phyloP scores from a whole-genome alignment of 2,888 invertebrate species.

The Drosophila colorata region DNA sequence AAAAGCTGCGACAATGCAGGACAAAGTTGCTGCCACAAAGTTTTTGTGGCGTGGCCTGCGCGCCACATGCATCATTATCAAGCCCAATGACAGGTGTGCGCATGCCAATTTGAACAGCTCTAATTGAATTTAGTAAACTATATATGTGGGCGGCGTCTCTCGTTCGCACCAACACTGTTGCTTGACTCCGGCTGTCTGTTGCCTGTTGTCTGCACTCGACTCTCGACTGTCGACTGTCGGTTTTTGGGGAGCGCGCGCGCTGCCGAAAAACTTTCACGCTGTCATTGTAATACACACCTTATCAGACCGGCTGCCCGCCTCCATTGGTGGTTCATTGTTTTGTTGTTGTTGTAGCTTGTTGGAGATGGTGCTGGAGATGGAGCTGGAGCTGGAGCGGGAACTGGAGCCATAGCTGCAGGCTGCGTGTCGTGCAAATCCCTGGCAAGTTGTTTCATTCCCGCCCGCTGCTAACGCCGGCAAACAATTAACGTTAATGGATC shows the following conservation, averaged over 20 bases:
- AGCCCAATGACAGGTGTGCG: slow-evolving; percentile 79
- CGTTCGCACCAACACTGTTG: neutral
- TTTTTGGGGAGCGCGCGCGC: slow-evolving; percentile 20
- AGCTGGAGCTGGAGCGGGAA: slow-evolving; percentile 19
- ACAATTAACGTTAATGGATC: slow-evolving; percentile 82
- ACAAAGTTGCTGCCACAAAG: slow-evolving; percentile 66
- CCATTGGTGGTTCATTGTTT: slow-evolving; percentile 46
- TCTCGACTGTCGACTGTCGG: slow-evolving; percentile 27
- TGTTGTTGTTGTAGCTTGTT: slow-evolving; percentile 26
- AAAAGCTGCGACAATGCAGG: slow-evolving; percentile 51
- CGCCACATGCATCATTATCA: slow-evolving; percentile 80
- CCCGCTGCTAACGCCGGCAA: slow-evolving; percentile 66
- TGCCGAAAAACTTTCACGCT: slow-evolving; percentile 73
- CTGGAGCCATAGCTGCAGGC: slow-evolving; percentile 48
- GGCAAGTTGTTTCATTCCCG: slow-evolving; percentile 67
- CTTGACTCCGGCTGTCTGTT: slow-evolving; percentile 36
- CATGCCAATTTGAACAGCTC: slow-evolving; percentile 81
- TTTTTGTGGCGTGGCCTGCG: slow-evolving; percentile 57
- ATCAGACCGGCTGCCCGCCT: slow-evolving; percentile 48
- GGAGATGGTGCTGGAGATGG: slow-evolving; percentile 18
- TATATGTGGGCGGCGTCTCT: slow-evolving; percentile 18
- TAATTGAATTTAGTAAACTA: slow-evolving; percentile 81
- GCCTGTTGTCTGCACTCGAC: slow-evolving; percentile 45
- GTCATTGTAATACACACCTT: slow-evolving; percentile 80
- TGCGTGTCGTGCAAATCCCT: slow-evolving; percentile 76